Conservation (phyloP, 2,113 vertebrate species). For the Coptodon bakossiorum region DNA sequence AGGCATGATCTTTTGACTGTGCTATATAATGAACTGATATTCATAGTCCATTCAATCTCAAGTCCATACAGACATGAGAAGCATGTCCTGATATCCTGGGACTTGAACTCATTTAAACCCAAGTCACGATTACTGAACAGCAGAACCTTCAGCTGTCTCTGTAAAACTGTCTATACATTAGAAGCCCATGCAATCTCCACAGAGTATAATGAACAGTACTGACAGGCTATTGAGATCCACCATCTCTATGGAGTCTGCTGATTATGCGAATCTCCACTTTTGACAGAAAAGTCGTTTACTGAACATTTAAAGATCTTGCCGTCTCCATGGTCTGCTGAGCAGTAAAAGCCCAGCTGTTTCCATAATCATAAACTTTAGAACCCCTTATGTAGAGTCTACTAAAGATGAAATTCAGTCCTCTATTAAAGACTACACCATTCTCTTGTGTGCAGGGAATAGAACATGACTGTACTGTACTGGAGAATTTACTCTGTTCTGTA, state of each 20-base stretch:
- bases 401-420: neutral
- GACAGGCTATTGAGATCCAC: neutral
- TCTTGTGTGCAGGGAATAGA: neutral
- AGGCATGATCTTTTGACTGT: slow-evolving; percentile 33
- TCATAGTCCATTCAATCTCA: neutral
- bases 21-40: slow-evolving; percentile 33
- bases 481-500: neutral
- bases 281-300: neutral
- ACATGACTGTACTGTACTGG: neutral
- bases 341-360: neutral
- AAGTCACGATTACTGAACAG: neutral
- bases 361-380: neutral
- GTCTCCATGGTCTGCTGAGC: neutral
- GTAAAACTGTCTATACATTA: neutral
- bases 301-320: neutral
- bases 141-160: neutral
- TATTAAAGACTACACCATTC: neutral
- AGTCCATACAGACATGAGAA: neutral
- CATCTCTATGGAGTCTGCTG: neutral
- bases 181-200: neutral
- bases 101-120: slow-evolving; percentile 18
- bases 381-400: neutral
- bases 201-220: neutral
- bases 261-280: neutral
- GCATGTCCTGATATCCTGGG: neutral